Evolutionary conservation across 2,113 vertebrate species (phyloP).

Genomic region (Podarcis cretensis): DNA sequence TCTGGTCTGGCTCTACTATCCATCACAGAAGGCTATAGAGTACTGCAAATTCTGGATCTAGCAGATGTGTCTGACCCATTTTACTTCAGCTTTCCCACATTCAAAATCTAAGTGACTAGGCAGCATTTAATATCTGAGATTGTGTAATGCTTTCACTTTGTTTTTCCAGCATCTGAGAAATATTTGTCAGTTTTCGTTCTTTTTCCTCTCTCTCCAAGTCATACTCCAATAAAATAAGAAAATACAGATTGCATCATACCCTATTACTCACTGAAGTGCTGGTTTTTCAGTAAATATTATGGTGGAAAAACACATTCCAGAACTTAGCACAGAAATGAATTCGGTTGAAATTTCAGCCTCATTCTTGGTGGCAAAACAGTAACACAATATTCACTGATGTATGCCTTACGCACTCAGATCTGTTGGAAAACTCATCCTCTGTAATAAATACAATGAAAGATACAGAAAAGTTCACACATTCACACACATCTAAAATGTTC

Average conservation of each 20-base stretch:
- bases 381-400: background rate
- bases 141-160: background rate
- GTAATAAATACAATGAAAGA: background rate
- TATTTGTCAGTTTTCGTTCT: background rate
- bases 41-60: background rate
- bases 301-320: slow-evolving; percentile 3
- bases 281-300: background rate
- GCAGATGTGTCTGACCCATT: background rate
- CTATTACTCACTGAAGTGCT: background rate
- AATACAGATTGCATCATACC: background rate
- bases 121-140: background rate
- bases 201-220: background rate
- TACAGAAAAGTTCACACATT: background rate
- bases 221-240: background rate
- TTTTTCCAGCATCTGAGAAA: slow-evolving; percentile 1
- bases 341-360: background rate
- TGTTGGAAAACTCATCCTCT: background rate
- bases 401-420: background rate
- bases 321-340: background rate
- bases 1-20: no score
- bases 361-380: background rate
- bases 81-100: background rate
- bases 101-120: background rate
- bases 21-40: background rate
- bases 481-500: background rate